Evolutionary conservation across 2,113 vertebrate species (phyloP).

Genomic region (Phaethon lepturus): DNA sequence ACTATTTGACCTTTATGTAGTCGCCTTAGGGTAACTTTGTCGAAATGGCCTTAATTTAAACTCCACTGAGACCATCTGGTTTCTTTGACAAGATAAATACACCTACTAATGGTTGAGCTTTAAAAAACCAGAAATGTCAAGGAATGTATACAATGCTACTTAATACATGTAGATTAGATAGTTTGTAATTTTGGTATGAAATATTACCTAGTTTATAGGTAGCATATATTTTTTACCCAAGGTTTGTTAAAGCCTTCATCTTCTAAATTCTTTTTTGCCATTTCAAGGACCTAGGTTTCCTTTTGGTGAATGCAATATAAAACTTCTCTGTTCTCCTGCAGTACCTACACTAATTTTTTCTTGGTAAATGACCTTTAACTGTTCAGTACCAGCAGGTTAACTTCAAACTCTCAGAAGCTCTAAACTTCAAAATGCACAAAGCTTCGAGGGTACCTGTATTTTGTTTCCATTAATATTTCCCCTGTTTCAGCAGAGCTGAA

Average conservation of each 20-base stretch:
- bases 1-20: background rate
- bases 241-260: background rate
- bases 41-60: conserved; percentile 39
- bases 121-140: background rate
- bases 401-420: background rate
- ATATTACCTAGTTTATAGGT: background rate
- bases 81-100: conserved; percentile 59
- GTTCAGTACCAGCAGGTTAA: background rate
- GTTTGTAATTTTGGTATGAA: background rate
- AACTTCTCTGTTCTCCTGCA: background rate
- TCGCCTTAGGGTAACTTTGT: background rate
- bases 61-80: conserved; percentile 20
- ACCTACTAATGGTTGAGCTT: conserved; percentile 18
- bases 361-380: background rate
- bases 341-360: background rate
- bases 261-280: background rate
- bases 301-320: background rate
- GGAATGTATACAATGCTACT: background rate
- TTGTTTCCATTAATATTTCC: background rate
- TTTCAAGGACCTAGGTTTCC: background rate
- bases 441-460: background rate
- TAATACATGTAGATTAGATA: background rate
- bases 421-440: background rate
- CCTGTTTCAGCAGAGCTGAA: background rate
- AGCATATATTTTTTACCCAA: background rate